Evolutionary conservation across 2,888 invertebrate species (phyloP).

Genomic region (Patella depressa): DNA sequence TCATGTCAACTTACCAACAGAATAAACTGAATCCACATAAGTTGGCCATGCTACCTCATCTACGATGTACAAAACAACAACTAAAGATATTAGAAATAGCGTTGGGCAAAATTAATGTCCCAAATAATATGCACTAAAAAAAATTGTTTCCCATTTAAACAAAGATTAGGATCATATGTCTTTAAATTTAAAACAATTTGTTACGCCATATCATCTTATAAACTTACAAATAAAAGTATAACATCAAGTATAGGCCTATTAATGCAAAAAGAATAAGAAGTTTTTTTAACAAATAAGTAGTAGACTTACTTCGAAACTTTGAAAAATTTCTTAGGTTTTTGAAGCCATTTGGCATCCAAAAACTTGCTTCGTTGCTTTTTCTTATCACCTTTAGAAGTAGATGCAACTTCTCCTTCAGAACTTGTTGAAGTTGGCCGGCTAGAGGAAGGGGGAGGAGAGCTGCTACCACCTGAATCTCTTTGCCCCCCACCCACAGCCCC

Average conservation of each 20-base stretch:
- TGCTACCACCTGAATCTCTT: slow-evolving; percentile 18
- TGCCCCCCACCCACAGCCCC: slow-evolving; percentile 15
- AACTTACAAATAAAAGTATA: no score
- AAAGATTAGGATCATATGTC: no score
- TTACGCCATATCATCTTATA: no score
- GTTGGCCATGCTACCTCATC: background rate
- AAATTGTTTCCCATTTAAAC: no score
- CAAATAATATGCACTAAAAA: no score
- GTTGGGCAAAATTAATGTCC: no score
- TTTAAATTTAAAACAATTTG: no score
- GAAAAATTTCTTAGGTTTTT: slow-evolving; percentile 66
- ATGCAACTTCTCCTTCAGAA: slow-evolving; percentile 47
- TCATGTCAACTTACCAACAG: background rate
- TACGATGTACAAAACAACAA: background rate
- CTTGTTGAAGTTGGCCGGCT: slow-evolving; percentile 40
- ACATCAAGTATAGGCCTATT: no score
- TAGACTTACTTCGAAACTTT: slow-evolving; percentile 69
- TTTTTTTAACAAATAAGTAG: background rate
- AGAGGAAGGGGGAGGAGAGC: slow-evolving; percentile 15
- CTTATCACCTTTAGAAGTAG: slow-evolving; percentile 46
- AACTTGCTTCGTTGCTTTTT: slow-evolving; percentile 55
- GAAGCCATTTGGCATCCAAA: slow-evolving; percentile 63
- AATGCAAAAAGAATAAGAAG: no score
- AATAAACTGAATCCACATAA: slow-evolving; percentile 11
- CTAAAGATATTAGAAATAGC: no score